A percentile compares a stretch with the other conserved stretches of the same genome.
Conservation (phyloP, 1,140 invertebrate genomes). For the Mya arenaria region DNA sequence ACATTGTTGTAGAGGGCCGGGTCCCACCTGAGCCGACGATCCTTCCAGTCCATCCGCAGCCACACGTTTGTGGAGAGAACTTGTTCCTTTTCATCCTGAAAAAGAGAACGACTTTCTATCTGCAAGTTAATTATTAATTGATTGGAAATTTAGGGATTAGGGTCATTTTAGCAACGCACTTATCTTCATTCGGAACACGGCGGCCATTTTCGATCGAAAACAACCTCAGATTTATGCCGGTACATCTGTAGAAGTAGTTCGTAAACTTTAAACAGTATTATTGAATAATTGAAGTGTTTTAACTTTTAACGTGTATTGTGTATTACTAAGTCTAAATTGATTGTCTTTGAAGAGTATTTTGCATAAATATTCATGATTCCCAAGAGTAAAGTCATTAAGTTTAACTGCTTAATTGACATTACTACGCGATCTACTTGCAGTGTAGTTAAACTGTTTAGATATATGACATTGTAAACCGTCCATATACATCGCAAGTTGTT, state of each 20-base stretch:
- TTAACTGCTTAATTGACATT: too few relatives aligned
- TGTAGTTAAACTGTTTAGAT: too few relatives aligned
- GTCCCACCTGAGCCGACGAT: slow-evolving; percentile 83
- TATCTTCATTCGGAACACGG: not conserved
- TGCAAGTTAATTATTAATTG: slow-evolving; percentile 82
- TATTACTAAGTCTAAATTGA: too few relatives aligned
- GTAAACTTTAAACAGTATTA: not conserved
- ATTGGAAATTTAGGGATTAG: not conserved
- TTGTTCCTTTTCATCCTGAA: slow-evolving; percentile 18
- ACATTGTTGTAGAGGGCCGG: slow-evolving; percentile 81
- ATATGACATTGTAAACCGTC: too few relatives aligned
- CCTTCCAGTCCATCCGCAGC: slow-evolving; percentile 79
- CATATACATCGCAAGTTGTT: too few relatives aligned
- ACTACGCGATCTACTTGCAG: too few relatives aligned
- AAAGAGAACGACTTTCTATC: slow-evolving; percentile 27
- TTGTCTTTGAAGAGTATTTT: too few relatives aligned
- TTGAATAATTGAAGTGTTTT: not conserved
- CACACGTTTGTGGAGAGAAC: slow-evolving; percentile 27
- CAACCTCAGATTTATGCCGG: not conserved
- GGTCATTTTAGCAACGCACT: too few relatives aligned
- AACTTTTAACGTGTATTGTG: too few relatives aligned
- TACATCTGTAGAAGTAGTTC: not conserved
- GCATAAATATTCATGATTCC: too few relatives aligned
- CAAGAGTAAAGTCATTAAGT: too few relatives aligned
- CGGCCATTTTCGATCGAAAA: not conserved